Base-by-base conservation (phyloP, 2,797 vertebrate species). In the Telmatherina bonti region DNA sequence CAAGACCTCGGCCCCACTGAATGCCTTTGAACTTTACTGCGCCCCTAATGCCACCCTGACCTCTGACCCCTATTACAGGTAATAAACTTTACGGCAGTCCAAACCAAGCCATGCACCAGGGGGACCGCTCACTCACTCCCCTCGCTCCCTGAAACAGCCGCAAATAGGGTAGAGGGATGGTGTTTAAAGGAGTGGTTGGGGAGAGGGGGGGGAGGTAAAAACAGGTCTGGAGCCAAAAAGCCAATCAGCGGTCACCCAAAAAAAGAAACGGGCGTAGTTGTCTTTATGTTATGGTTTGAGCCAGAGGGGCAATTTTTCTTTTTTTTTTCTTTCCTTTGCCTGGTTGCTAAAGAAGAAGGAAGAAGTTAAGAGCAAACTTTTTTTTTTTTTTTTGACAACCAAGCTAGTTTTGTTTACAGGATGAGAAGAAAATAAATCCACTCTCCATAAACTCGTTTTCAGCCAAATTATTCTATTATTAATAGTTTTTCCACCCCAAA, bases 1-100 rank as follows among this genome's bases (percentile, higher is more conserved):
- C 96, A 90, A 90, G 88, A 95, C 90, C 94, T 95, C 93, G 92
- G 95, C 93, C 95, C 94, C 93, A 92, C 83, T 96, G 94, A 96
- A 94, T 93, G 96, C 90, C 96, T 97, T 97, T 97, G 96, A 99
- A 98, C 96, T 97, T 96, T 96, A 96, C 96, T 93, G 94, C 96
- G 93, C 95, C 95, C 95, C 96, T 96, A 96, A 96, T 96, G 95
- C 93, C 91, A 95, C 94, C 88, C 94, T 96, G 96, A 97, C 96
- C 96, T 94, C 87, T 94, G 95, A 96, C 96, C 96, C 95, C 96
- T 96, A 96, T 96, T 96, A 97, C 96, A 98, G 97, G 96, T 98
- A 97, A 97, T 98, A 98, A 98, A 98, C 95, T 98, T 98, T 97
- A 97, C 95, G 93, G 96, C 96, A 96, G 95, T 96, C 96, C 96